phyloP scores from a whole-genome alignment of 2,113 vertebrate species.

The Mesocricetus auratus region DNA sequence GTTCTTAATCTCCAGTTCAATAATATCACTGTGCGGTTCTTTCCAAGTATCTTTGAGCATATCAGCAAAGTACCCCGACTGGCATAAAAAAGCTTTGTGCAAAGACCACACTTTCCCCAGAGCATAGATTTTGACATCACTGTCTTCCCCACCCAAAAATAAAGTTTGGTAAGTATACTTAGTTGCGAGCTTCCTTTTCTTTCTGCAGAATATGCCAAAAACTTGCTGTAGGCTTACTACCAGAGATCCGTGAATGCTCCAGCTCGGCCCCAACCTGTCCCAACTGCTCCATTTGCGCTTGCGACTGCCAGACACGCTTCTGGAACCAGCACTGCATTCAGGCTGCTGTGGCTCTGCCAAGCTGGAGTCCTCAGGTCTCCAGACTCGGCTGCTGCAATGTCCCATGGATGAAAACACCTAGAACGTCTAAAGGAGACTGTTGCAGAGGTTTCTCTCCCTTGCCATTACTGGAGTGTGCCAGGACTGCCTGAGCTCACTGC shows the following conservation, averaged over 20 bases:
- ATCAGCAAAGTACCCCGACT: conserved; percentile 43
- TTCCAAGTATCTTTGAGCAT: background rate
- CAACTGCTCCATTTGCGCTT: background rate
- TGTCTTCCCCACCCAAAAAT: conserved; percentile 39
- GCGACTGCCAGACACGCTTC: fast-evolving
- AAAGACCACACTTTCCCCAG: conserved; percentile 33
- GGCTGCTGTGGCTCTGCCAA: background rate
- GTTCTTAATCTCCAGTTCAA: conserved; percentile 43
- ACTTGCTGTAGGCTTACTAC: background rate
- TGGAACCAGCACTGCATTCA: background rate
- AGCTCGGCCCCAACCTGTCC: no score
- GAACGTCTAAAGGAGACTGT: background rate
- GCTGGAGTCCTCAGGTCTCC: background rate
- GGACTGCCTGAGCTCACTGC: background rate
- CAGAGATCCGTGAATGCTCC: background rate
- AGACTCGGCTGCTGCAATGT: background rate
- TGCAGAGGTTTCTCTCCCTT: background rate
- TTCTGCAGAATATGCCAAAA: background rate
- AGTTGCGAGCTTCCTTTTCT: conserved; percentile 4
- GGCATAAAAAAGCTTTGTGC: conserved; percentile 47
- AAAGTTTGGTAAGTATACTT: conserved; percentile 44
- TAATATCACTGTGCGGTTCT: background rate
- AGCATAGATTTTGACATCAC: conserved; percentile 50
- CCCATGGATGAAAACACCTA: conserved; percentile 9
- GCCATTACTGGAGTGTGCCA: background rate